Evolutionary conservation across 2,797 vertebrate genomes (phyloP), one percentile per base, ranked within the genome.

Genomic region (Cossypha heuglini): DNA sequence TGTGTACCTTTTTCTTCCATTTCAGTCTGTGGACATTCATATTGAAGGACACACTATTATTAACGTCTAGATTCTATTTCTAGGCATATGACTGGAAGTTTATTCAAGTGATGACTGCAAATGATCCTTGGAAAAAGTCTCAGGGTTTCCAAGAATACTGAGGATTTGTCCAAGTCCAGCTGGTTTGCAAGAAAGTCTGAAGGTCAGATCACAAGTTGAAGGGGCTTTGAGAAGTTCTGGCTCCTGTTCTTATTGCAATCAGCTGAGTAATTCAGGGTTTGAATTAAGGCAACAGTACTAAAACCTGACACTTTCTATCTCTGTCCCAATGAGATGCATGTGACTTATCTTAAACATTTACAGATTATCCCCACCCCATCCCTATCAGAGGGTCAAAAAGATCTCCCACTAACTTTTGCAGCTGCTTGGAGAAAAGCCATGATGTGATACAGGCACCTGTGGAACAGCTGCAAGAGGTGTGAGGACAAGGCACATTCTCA

Each of bases 251-350:
- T 14, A 43, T 5, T 54, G n/a, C 42, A 58, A 16, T 17, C n/a
- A 71, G 10, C 16, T 76, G 31, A 83, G 16, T 51, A 85, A 66
- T 68, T 73, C 25, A 24, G 8, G 5, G 4, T 52, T 77, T 81
- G 12, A 33, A 62, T 26, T 52, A 61, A 57, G 49, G 17, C 4
- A 59, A 31, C 35, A 46, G 22, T 25, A n/a, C 13, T 31, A 37
- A 74, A 75, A 16, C 2, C 3, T 31, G 8, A 48, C 13, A 31
- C 13, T 55, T 25, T 7, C 5, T 68, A 25, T 45, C 13, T 87
- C 29, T 79, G 16, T 64, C 29, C 49, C 0, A 1, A 6, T 33
- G 18, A 69, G 18, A n/a, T 31, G 16, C 5, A n/a, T 28, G 33
- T 82, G 31, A 40, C 33, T 69, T 61, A 10, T 31, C 35, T 61